Evolutionary conservation across 2,113 vertebrate genomes (phyloP), one percentile per base, ranked within the genome.

Genomic region (Callipepla californica): DNA sequence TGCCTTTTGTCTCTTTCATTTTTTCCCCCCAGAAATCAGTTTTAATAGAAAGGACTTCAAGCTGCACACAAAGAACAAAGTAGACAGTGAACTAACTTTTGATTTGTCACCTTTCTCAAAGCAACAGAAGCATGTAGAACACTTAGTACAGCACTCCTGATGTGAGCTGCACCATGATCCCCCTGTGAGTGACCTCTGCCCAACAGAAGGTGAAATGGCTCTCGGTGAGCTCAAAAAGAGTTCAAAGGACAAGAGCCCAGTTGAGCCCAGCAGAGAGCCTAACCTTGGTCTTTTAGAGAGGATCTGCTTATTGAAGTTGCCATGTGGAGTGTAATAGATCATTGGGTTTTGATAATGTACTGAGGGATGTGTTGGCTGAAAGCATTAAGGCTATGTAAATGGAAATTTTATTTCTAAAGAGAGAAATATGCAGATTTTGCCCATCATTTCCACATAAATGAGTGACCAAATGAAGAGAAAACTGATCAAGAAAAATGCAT

Each of bases 381-480:
- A 85, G 73, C 53, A 58, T 38, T 82, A 40, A 23, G 7, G 62
- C 40, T 84, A 59, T n/a, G 61, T 58, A 95, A 94, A 90, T 78
- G 81, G 81, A 79, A 86, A 53, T 92, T 67, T 84, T 66, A 66
- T 67, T 89, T 68, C 77, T 53, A 22, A 92, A 78, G 80, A 90
- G 42, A 57, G 68, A 86, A 93, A 96, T 95, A 95, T 80, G 90
- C 90, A 94, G 91, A 94, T 94, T 96, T 90, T 61, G 23, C 66
- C 86, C 85, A 86, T 91, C 70, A 80, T 85, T 97, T 95, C 82
- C 77, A 78, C 78, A 53, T 44, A 96, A 93, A 80, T 0, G 57
- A 94, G 76, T 94, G 95, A 93, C 94, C 91, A 94, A 96, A 95
- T 85, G 91, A 93, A 90, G 69, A 87, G 89, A 91, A 93, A 95